Conservation (phyloP, 1,140 invertebrate genomes). For the Melitaea cinxia region DNA sequence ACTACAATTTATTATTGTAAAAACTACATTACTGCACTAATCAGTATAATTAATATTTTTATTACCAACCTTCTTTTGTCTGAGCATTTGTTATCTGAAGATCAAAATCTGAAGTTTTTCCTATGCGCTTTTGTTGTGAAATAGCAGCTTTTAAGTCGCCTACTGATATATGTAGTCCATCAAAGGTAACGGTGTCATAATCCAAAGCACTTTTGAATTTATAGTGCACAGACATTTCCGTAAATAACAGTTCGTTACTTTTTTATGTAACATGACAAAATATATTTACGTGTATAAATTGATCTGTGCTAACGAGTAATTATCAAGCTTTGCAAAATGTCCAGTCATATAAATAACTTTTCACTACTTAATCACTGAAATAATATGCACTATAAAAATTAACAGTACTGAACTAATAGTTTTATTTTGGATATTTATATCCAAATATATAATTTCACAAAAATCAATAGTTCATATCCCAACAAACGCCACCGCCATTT, state of each 20-base stretch:
- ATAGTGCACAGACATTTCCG: slow-evolving; percentile 96
- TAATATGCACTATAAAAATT: background rate
- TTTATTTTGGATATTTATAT: background rate
- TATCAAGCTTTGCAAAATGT: background rate
- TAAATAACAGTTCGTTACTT: slow-evolving; percentile 39
- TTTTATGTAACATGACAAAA: slow-evolving; percentile 66
- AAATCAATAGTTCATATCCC: slow-evolving; percentile 13
- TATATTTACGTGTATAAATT: slow-evolving; percentile 43
- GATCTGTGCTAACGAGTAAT: slow-evolving; percentile 1
- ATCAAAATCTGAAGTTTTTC: slow-evolving; percentile 97
- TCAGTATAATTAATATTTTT: background rate
- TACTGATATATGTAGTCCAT: slow-evolving; percentile 97
- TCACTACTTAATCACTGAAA: background rate
- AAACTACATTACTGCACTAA: background rate
- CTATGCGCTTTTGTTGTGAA: slow-evolving; percentile 96
- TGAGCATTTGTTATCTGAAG: slow-evolving; percentile 98
- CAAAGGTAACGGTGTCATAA: slow-evolving; percentile 97
- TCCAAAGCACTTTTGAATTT: slow-evolving; percentile 98
- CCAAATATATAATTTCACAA: background rate
- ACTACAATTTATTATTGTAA: too few species aligned
- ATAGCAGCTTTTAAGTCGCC: slow-evolving; percentile 97
- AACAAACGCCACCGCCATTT: slow-evolving; percentile 29
- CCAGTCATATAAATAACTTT: background rate
- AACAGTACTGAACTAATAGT: background rate
- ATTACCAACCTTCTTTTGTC: slow-evolving; percentile 94